phyloP scores from a whole-genome alignment of 1,140 invertebrate genomes.

The Pogonognathellus flavescens region DNA sequence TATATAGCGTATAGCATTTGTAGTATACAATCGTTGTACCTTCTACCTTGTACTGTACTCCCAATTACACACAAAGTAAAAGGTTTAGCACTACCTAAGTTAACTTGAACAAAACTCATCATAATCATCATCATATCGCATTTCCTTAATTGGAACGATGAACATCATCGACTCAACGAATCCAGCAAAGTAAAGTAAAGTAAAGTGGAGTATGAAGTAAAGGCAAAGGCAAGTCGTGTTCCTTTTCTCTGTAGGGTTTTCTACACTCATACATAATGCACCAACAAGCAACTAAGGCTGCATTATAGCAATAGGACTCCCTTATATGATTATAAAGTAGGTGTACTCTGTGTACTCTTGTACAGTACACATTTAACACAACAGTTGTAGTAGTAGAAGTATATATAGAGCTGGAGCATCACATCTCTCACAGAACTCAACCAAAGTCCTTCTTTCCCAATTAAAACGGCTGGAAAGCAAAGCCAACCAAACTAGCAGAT shows the following conservation, averaged over 20 bases:
- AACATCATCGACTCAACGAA: slow-evolving; percentile 43
- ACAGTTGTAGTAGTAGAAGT: too few species aligned
- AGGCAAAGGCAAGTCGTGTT: slow-evolving; percentile 32
- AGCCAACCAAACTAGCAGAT: slow-evolving; percentile 36
- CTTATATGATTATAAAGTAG: not conserved
- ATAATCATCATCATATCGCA: slow-evolving; percentile 50
- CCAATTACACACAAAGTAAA: not conserved
- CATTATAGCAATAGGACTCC: not conserved
- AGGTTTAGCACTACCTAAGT: slow-evolving; percentile 31
- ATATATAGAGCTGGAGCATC: too few species aligned
- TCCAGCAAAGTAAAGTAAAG: slow-evolving; percentile 12
- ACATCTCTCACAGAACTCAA: not conserved
- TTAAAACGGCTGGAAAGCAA: slow-evolving; percentile 43
- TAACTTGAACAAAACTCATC: slow-evolving; percentile 47
- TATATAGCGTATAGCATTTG: not conserved
- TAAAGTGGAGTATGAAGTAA: slow-evolving; percentile 33
- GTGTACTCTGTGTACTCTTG: not conserved
- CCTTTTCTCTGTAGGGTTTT: slow-evolving; percentile 21
- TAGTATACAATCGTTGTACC: not conserved
- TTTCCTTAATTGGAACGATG: slow-evolving; percentile 50
- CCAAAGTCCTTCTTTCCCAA: slow-evolving; percentile 41
- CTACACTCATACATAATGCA: not conserved
- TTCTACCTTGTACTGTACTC: not conserved
- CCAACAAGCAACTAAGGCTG: not conserved
- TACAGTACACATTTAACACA: not conserved